These are phyloP conservation scores for Scrobipalpa costella DNA, from an alignment of 2,888 invertebrate species.

Conservation along the genomic window DNA sequence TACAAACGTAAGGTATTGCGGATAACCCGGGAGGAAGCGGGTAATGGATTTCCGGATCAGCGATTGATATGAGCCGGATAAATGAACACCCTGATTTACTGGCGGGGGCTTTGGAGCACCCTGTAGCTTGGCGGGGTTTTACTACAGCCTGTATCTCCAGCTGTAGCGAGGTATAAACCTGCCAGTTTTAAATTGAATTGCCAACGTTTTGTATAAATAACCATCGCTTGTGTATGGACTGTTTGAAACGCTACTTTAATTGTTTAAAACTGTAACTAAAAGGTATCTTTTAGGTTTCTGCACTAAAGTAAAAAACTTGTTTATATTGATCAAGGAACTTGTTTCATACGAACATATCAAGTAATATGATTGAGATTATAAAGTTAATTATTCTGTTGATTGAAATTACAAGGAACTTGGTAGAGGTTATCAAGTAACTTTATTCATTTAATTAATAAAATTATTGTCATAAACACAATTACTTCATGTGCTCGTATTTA, in stretches of 20 bases:
- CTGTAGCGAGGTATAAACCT: conserved; percentile 8
- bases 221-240: neutral
- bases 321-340: no score
- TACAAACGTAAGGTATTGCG: conserved; percentile 4
- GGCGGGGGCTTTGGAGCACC: conserved; percentile 7
- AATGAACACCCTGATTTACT: conserved; percentile 34
- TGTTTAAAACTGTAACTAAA: no score
- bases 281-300: no score
- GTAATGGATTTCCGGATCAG: conserved; percentile 54
- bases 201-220: conserved; percentile 7
- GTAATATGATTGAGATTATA: no score
- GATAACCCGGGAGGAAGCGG: conserved; percentile 45
- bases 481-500: no score
- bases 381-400: no score
- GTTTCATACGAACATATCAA: no score
- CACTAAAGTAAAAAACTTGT: no score
- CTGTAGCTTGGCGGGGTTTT: neutral
- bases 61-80: conserved; percentile 49
- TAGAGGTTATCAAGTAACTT: no score
- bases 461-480: no score
- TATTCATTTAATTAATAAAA: no score
- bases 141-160: neutral
- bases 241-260: neutral
- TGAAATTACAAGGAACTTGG: no score
- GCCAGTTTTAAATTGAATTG: conserved; percentile 6